Conservation (phyloP, 2,888 invertebrate species). For the Carterocephalus palaemon region DNA sequence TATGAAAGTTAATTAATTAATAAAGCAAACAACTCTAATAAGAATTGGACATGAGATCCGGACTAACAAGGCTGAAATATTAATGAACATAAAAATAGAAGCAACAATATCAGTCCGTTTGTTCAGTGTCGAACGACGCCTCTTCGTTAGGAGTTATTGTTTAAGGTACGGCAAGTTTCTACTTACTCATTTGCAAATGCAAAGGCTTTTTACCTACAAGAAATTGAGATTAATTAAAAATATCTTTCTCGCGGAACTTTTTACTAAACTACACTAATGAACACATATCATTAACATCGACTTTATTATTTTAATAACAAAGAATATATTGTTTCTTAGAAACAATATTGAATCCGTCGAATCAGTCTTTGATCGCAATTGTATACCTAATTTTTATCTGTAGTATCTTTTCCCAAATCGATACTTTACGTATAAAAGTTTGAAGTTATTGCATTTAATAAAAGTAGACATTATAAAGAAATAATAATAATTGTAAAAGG, state of each 20-base stretch:
- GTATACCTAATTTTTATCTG: no score
- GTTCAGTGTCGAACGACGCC: constrained; percentile 36
- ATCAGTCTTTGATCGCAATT: no score
- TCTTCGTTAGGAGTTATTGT: constrained; percentile 64
- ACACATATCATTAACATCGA: no score
- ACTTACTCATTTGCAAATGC: constrained; percentile 13
- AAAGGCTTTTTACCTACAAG: constrained; percentile 3
- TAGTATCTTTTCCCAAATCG: no score
- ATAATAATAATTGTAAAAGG: constrained; percentile 34
- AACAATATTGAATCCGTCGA: no score
- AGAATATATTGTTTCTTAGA: no score
- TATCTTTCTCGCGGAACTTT: no score
- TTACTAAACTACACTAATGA: no score
- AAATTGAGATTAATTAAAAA: background rate
- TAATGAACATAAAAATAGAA: constrained; percentile 59
- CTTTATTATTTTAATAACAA: no score
- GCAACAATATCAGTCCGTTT: constrained; percentile 44
- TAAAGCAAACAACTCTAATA: constrained; percentile 1
- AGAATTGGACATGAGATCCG: constrained; percentile 43
- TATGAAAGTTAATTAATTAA: no score
- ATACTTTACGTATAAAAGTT: no score
- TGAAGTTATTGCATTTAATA: no score
- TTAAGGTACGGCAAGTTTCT: constrained; percentile 27
- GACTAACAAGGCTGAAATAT: constrained; percentile 50
- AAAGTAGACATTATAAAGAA: background rate